A percentile compares a stretch with the other conserved stretches of the same genome.
Evolutionary conservation across 2,113 vertebrate species (phyloP).

Genomic region (Nycticorax nycticorax): DNA sequence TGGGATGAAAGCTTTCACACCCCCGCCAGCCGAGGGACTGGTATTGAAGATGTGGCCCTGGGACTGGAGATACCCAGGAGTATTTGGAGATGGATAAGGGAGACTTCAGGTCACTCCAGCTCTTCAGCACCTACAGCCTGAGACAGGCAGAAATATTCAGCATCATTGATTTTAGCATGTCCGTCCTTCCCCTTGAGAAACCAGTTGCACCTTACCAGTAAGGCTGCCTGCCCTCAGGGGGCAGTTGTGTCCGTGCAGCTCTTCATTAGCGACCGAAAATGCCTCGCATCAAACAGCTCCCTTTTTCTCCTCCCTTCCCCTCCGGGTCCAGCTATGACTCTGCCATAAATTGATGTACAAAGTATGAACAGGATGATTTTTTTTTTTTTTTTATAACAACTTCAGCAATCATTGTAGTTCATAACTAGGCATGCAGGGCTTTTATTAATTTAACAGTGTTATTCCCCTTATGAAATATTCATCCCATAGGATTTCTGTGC

Average conservation of each 20-base stretch:
- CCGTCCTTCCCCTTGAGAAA: not conserved
- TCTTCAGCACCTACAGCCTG: not conserved
- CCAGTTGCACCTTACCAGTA: not conserved
- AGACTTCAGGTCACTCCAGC: not conserved
- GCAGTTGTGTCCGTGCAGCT: not conserved
- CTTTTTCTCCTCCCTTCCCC: constrained; percentile 34
- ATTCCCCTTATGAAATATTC: constrained; percentile 76
- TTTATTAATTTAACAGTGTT: constrained; percentile 74
- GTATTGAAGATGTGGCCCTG: not conserved
- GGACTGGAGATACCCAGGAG: not conserved
- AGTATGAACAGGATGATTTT: constrained; percentile 61
- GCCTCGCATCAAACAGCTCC: constrained; percentile 38
- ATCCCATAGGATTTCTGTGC: constrained; percentile 71
- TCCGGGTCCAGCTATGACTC: constrained; percentile 53
- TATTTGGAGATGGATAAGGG: not conserved
- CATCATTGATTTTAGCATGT: not conserved
- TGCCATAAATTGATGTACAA: constrained; percentile 62
- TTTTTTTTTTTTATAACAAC: constrained; percentile 22
- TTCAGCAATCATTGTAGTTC: constrained; percentile 70
- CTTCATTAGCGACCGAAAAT: not conserved
- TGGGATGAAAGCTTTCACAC: not conserved
- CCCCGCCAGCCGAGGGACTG: not conserved
- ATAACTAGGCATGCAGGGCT: constrained; percentile 64
- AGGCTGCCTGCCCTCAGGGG: not conserved
- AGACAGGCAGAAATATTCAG: not conserved